These are phyloP conservation scores for Hyperoplus lanceolatus DNA, from an alignment of 2,797 vertebrate species.

Conservation along the genomic window DNA sequence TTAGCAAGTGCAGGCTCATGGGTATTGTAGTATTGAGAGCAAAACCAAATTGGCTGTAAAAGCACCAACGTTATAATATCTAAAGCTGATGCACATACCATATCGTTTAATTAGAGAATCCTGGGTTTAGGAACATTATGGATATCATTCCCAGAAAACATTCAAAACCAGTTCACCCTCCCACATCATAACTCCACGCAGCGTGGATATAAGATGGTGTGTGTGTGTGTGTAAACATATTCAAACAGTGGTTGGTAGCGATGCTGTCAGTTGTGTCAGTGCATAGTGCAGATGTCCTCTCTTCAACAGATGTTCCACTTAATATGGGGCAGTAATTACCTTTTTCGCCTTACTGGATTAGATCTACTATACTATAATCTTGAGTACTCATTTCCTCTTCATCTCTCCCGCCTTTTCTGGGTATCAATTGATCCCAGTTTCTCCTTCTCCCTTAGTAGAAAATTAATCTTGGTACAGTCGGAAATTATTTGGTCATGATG, in stretches of 20 bases:
- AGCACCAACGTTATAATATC: neutral
- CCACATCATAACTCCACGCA: neutral
- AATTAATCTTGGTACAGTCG: constrained; percentile 34
- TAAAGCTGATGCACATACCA: neutral
- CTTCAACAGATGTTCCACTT: constrained; percentile 59
- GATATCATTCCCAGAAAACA: neutral
- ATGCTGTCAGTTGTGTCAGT: constrained; percentile 36
- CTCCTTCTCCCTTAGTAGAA: constrained; percentile 17
- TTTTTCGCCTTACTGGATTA: constrained; percentile 39
- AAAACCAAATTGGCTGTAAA: neutral
- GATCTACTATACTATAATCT: constrained; percentile 36
- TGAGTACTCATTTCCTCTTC: constrained; percentile 38
- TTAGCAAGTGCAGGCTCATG: neutral
- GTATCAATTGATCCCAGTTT: constrained; percentile 32
- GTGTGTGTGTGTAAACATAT: constrained; percentile 11
- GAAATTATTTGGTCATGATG: constrained; percentile 45
- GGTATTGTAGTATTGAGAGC: neutral
- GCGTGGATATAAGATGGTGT: constrained; percentile 3
- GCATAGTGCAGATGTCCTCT: constrained; percentile 39
- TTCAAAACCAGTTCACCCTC: neutral
- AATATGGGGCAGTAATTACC: constrained; percentile 53
- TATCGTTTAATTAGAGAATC: neutral
- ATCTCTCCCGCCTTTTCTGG: constrained; percentile 32
- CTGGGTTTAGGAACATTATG: neutral
- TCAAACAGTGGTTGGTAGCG: constrained; percentile 46